Evolutionary conservation across 64 coral and sea anemone genomes (phyloP).

Genomic region (Stichodactyla helianthus): DNA sequence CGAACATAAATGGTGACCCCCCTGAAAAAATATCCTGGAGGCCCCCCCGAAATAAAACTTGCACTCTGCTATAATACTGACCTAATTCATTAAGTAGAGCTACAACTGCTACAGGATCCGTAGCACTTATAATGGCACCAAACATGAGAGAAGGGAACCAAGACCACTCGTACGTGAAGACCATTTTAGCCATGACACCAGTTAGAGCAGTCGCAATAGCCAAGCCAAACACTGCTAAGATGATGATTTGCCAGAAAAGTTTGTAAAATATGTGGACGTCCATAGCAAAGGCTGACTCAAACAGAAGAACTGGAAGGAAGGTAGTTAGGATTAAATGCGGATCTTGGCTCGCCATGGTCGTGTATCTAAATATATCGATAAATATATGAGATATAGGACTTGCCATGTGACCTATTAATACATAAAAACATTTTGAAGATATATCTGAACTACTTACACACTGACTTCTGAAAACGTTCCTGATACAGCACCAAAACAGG

Average conservation of each 20-base stretch:
- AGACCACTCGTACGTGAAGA: slow-evolving; percentile 86
- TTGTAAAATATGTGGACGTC: slow-evolving; percentile 97
- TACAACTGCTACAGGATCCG: slow-evolving; percentile 92
- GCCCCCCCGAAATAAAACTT: too few relatives aligned
- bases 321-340: slow-evolving; percentile 86
- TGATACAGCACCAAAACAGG: slow-evolving; percentile 83
- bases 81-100: slow-evolving; percentile 82
- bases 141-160: slow-evolving; percentile 91
- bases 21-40: too few relatives aligned
- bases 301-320: slow-evolving; percentile 86
- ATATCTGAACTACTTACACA: slow-evolving; percentile 42
- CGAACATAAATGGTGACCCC: too few relatives aligned
- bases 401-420: too few relatives aligned
- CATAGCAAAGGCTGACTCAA: slow-evolving; percentile 98
- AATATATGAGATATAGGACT: neutral
- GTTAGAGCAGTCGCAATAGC: slow-evolving; percentile 63
- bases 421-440: too few relatives aligned
- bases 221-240: slow-evolving; percentile 83
- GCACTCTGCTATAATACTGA: slow-evolving; percentile 7
- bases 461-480: slow-evolving; percentile 60
- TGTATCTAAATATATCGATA: slow-evolving; percentile 52
- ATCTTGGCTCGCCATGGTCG: slow-evolving; percentile 63
- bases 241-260: slow-evolving; percentile 92
- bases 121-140: slow-evolving; percentile 88
- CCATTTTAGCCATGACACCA: slow-evolving; percentile 92